Base-by-base conservation (phyloP, 2,888 invertebrate species). In the Stenoptilia bipunctidactyla region DNA sequence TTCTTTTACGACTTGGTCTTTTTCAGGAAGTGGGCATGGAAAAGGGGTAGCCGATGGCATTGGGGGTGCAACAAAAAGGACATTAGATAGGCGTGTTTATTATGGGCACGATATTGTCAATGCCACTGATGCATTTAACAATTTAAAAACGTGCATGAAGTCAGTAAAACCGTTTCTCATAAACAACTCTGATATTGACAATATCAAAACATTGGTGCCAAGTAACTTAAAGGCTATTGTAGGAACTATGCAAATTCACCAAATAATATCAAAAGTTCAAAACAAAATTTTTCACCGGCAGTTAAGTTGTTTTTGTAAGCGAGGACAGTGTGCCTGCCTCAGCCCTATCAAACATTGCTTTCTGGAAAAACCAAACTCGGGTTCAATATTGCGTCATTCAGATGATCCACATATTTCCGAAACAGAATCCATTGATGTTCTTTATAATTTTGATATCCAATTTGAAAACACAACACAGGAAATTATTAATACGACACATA, bases 1-100 rank as follows among this genome's bases (percentile, higher is more conserved):
- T 2, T 27, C 42, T 2, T 51, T 45, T 14, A 40, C 44, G 0
- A 56, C 53, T 1, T 55, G 52, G 52, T 52, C 49, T 1, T 55
- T 47, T 47, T 50, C 20, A 20, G 20, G 8, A 20, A 20, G 20
- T 20, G 20, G 20, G 3, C 20, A 20, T 20, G 20, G 20, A 4
- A 56, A 55, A 35, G 39, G 50, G 39, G 45, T 50, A 14, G 53
- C 51, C 6, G 51, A 52, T 37, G 52, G 52, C 10, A 50, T 55
- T 27, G 53, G 50, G 3, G 50, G 53, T 20, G 13, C 47, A 14
- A 40, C 51, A n/a, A 55, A 55, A 45, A 41, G 55, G 33, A 36
- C 40, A 13, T 40, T 55, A 12, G 53, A 55, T 27, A 44, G 34
- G 34, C 40, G 44, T 41, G 51, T 52, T 13, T 38, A 39, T n/a